These are phyloP conservation scores for Mimas tiliae DNA, from an alignment of 2,888 invertebrate genomes.

Conservation along the genomic window DNA sequence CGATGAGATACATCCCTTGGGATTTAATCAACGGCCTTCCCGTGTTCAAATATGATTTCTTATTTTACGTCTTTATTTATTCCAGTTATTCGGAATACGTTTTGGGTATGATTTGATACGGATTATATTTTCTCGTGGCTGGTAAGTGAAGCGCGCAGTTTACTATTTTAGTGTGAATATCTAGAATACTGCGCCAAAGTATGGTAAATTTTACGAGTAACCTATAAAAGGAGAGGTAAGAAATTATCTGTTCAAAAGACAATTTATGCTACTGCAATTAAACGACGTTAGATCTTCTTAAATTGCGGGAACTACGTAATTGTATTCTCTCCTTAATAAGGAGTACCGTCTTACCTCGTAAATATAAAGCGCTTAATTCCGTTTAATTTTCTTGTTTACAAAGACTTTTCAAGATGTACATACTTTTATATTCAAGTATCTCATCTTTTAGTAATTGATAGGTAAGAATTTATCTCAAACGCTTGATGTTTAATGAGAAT, in stretches of 20 bases:
- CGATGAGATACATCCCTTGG: constrained; percentile 45
- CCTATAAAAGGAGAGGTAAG: constrained; percentile 61
- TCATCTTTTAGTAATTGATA: constrained; percentile 1
- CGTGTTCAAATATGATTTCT: constrained; percentile 46
- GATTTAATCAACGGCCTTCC: constrained; percentile 50
- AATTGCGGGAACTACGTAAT: constrained; percentile 75
- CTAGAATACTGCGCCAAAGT: neutral
- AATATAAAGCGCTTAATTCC: constrained; percentile 70
- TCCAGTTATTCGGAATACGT: constrained; percentile 15
- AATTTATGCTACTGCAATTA: constrained; percentile 75
- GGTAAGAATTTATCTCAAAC: neutral
- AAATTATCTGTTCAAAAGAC: constrained; percentile 72
- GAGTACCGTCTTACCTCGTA: constrained; percentile 69
- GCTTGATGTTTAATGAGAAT: neutral
- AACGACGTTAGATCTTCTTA: constrained; percentile 71
- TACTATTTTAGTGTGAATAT: constrained; percentile 27
- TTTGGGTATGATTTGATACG: constrained; percentile 8
- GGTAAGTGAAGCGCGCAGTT: constrained; percentile 22
- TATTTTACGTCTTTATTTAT: constrained; percentile 35
- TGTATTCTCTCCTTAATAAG: constrained; percentile 72
- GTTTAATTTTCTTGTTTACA: constrained; percentile 71
- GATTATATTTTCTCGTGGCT: neutral
- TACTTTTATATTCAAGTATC: constrained; percentile 16
- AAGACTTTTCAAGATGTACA: constrained; percentile 41
- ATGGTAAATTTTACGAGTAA: constrained; percentile 59